Base-by-base conservation (phyloP, 2,888 invertebrate species). In the Cabera pusaria region DNA sequence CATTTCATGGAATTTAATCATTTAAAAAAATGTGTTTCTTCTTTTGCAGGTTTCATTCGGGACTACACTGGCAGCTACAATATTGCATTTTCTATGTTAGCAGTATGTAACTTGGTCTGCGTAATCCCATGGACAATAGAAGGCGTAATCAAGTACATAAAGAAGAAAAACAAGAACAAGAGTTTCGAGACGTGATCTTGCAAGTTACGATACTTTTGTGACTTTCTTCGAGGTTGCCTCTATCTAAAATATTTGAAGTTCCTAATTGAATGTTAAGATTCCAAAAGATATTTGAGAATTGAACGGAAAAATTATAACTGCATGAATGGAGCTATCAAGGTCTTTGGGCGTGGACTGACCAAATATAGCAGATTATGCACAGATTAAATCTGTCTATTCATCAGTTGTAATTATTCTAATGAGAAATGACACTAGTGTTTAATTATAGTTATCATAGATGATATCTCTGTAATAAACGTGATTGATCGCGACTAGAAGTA, bases 41-140 rank as follows among this genome's bases (percentile, higher is more conserved):
- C 46, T n/a, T 20, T 85, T 85, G 11, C 71, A 93, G 93, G 93
- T 48, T 81, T 91, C 41, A 75, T 93, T 14, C 90, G 92, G 52
- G 90, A 92, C 49, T 82, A 85, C 63, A 92, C 93, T 0, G 84
- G 90, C 7, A 93, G 92, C 56, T 92, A 91, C 56, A 72, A 74
- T 1, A 75, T 91, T 44, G 92, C 91, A 1, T 92, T 93, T 59
- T 86, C 90, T 46, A 75, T 91, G 64, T 74, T 93, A 9, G 89
- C 92, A 16, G 67, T 77, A 0, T 90, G 92, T 47, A 91, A 91
- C 55, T 66, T 91, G n/a, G 71, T 90, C 37, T 93, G 93, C 56
- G 90, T 90, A 10, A 59, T 93, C 2, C 91, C 92, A 0, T 93
- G 93, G 93, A 71, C 78, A 0, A 64, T 91, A 6, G 93, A 93